Evolutionary conservation across 2,888 invertebrate species (phyloP).

Genomic region (Balanococcus diminutus): DNA sequence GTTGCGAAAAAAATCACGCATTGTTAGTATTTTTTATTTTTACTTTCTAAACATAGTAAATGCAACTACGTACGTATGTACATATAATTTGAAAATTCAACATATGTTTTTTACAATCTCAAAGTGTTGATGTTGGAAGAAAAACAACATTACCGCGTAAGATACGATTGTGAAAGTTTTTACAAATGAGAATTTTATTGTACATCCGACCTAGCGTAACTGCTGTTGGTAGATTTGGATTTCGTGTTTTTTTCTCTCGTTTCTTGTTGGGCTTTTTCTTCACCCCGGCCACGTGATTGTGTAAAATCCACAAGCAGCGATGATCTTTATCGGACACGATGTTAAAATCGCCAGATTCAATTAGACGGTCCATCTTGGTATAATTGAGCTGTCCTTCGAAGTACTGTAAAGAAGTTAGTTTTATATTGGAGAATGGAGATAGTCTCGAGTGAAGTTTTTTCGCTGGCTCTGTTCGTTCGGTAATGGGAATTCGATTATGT

Average conservation of each 20-base stretch:
- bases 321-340: not conserved
- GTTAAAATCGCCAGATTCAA: not conserved
- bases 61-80: not conserved
- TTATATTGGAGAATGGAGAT: not conserved
- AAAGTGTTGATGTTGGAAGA: not conserved
- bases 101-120: not conserved
- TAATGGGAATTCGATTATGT: constrained; percentile 3
- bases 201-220: not conserved
- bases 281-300: not conserved
- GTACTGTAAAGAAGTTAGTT: not conserved
- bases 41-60: not conserved
- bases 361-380: not conserved
- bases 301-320: not conserved
- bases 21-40: constrained; percentile 23
- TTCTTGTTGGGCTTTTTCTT: not conserved
- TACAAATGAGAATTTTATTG: constrained; percentile 24
- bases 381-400: not conserved
- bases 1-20: constrained; percentile 22
- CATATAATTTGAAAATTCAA: not conserved
- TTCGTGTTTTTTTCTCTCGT: not conserved
- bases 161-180: constrained; percentile 23
- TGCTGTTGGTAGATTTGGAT: not conserved
- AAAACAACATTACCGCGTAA: not conserved
- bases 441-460: not conserved
- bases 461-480: not conserved